A percentile compares a stretch with the other conserved stretches of the same genome.
Evolutionary conservation across 2,888 invertebrate genomes (phyloP).

Genomic region (Apodemia hepburni): DNA sequence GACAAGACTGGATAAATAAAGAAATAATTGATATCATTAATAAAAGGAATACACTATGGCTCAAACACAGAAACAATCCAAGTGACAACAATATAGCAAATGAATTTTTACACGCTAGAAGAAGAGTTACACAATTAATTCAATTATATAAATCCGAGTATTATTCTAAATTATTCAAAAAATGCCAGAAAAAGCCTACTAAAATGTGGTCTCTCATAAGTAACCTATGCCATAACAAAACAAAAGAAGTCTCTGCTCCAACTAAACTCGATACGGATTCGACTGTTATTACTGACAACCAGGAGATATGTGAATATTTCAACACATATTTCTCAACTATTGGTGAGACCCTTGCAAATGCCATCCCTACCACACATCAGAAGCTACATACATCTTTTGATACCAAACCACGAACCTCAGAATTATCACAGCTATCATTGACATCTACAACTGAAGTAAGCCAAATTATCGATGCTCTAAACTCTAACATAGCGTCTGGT

Average conservation of each 20-base stretch:
- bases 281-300: neutral
- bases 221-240: neutral
- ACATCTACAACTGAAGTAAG: neutral
- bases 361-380: neutral
- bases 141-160: constrained; percentile 17
- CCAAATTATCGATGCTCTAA: neutral
- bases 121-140: constrained; percentile 17
- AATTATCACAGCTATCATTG: neutral
- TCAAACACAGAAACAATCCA: constrained; percentile 15
- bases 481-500: neutral
- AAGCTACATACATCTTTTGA: neutral
- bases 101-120: constrained; percentile 7
- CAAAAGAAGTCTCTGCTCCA: neutral
- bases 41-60: constrained; percentile 16
- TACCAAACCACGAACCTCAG: neutral
- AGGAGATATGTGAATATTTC: neutral
- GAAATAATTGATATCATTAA: neutral
- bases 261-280: neutral
- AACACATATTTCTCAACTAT: neutral
- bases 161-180: constrained; percentile 21
- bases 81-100: neutral
- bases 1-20: no score
- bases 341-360: neutral
- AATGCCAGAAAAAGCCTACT: neutral
- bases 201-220: neutral